phyloP scores from a whole-genome alignment of 2,113 vertebrate species.

The Lagenorhynchus albirostris region DNA sequence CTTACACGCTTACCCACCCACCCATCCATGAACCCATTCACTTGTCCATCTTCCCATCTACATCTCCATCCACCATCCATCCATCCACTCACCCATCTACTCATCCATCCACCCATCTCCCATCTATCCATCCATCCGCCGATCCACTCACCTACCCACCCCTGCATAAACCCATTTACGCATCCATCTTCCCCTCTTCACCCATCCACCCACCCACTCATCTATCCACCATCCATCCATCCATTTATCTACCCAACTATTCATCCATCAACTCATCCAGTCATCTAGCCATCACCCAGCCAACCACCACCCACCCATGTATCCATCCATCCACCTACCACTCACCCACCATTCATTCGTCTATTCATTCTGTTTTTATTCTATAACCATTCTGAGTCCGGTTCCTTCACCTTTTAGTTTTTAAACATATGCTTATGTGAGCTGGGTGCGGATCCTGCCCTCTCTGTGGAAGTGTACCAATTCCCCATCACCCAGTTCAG shows the following conservation, averaged over 20 bases:
- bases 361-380: not conserved
- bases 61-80: not conserved
- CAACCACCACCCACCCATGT: not conserved
- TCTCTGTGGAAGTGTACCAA: not conserved
- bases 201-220: not conserved
- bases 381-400: not conserved
- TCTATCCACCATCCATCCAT: fast-evolving
- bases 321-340: not conserved
- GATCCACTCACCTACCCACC: fast-evolving
- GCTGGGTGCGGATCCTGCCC: not conserved
- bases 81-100: not conserved
- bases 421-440: not conserved
- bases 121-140: fast-evolving
- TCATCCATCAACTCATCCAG: not conserved
- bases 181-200: fast-evolving
- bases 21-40: too few species aligned
- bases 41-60: not conserved
- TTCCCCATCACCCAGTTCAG: too few species aligned
- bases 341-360: not conserved
- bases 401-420: not conserved
- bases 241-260: not conserved
- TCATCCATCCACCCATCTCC: not conserved
- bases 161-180: too few species aligned
- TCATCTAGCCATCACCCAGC: not conserved
- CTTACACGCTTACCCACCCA: fast-evolving